These are phyloP conservation scores for Tetanocera ferruginea DNA, from an alignment of 2,888 invertebrate species.

Conservation along the genomic window DNA sequence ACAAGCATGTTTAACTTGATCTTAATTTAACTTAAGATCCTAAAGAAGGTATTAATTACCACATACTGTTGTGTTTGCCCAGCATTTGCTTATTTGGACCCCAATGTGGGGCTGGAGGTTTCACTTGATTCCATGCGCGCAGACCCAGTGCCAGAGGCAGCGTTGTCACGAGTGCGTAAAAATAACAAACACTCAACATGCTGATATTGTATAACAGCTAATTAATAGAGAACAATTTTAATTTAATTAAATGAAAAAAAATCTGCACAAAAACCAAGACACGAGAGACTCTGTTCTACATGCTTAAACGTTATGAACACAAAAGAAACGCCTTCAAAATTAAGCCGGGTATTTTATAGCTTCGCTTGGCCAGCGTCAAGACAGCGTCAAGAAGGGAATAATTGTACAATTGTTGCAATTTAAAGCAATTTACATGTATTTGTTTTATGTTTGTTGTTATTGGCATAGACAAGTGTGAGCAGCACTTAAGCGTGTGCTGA, in stretches of 20 bases:
- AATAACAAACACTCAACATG: background rate
- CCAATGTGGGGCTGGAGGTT: slow-evolving; percentile 61
- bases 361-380: slow-evolving; percentile 34
- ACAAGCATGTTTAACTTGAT: background rate
- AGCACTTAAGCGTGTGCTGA: too few species aligned
- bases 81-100: slow-evolving; percentile 63
- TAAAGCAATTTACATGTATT: background rate
- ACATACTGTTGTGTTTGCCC: slow-evolving; percentile 64
- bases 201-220: background rate
- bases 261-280: background rate
- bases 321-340: slow-evolving; percentile 51
- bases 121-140: slow-evolving; percentile 50
- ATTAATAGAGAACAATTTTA: background rate
- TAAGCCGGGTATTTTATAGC: slow-evolving; percentile 54
- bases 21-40: background rate
- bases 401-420: background rate
- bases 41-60: slow-evolving; percentile 45
- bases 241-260: background rate
- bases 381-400: background rate
- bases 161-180: background rate
- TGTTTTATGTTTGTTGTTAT: too few species aligned
- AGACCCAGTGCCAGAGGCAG: background rate
- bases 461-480: too few species aligned
- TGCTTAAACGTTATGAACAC: slow-evolving; percentile 25
- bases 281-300: background rate